phyloP scores from a whole-genome alignment of 1,140 invertebrate genomes.

The Sarcophaga bullata region DNA sequence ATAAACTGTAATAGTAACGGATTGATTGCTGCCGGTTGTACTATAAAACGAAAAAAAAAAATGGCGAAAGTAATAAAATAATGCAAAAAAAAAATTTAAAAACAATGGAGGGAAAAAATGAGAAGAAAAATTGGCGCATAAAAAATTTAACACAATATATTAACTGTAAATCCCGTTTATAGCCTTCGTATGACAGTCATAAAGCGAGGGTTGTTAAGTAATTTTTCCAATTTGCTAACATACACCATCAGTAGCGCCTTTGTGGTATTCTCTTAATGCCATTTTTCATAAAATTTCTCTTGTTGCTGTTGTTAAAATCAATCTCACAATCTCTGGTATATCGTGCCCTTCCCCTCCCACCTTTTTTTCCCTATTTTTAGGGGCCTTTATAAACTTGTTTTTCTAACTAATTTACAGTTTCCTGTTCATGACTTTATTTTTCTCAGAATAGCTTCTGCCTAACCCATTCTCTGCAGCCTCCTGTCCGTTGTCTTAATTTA shows the following conservation, averaged over 20 bases:
- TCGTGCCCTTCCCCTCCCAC: neutral
- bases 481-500: too few species aligned
- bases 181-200: neutral
- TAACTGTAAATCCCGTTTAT: neutral
- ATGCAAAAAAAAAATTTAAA: neutral
- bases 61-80: neutral
- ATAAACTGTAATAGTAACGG: neutral
- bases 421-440: neutral
- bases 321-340: too few species aligned
- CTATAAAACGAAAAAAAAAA: neutral
- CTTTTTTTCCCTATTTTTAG: neutral
- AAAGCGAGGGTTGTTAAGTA: too few species aligned
- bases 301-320: too few species aligned
- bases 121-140: too few species aligned
- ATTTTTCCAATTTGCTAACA: too few species aligned
- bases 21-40: neutral
- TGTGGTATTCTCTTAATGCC: neutral
- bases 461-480: neutral
- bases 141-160: neutral
- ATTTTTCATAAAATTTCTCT: too few species aligned
- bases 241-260: neutral
- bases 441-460: neutral
- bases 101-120: neutral
- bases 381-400: conserved; percentile 21
- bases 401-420: conserved; percentile 22